Base-by-base conservation (phyloP, 2,888 invertebrate genomes). In the Pseudanteris insignis region DNA sequence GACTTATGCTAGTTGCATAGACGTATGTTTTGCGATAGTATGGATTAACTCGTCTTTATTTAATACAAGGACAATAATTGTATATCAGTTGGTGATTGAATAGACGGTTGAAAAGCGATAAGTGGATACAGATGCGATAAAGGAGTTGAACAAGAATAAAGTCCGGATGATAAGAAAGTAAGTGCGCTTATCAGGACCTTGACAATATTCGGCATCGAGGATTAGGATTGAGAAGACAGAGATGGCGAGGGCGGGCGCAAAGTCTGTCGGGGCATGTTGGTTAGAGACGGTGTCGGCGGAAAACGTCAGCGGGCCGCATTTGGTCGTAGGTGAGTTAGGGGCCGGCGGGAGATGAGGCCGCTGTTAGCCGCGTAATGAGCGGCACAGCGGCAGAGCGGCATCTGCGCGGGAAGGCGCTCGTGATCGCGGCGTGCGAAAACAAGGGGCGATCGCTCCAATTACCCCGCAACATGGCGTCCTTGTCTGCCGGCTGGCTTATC, bases 361-460 rank as follows among this genome's bases (percentile, higher is more conserved):
- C 60, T 53, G 44, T 53, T 60, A 62, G 50, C 44, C 65, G 63
- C 67, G 66, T 68, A 69, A 67, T 67, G 69, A 67, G 67, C 63
- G 65, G 63, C 44, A 48, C 51, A 61, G 46, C 36, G 54, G 61
- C 54, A n/a, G 55, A 61, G 58, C 34, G 47, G 37, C 38, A 54
- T 40, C 18, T 37, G 32, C 36, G 34, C 21, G 38, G 34, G 38
- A 40, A 65, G 47, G 57, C 59, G 68, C 65, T 69, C 70, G 70
- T 72, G 73, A 74, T 73, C 72, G 64, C 63, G 68, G 67, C 73
- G 75, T 74, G 75, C 70, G 75, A 75, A 75, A 74, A 74, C 75
- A 74, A 75, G 74, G 74, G 74, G 75, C 73, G 75, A 75, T 74
- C 75, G 75, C 75, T 75, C 75, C 75, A 75, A 75, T 75, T 75